A percentile compares a stretch with the other conserved stretches of the same genome.
Conservation (phyloP, 2,888 invertebrate species). For the Caenorhabditis sp. region DNA sequence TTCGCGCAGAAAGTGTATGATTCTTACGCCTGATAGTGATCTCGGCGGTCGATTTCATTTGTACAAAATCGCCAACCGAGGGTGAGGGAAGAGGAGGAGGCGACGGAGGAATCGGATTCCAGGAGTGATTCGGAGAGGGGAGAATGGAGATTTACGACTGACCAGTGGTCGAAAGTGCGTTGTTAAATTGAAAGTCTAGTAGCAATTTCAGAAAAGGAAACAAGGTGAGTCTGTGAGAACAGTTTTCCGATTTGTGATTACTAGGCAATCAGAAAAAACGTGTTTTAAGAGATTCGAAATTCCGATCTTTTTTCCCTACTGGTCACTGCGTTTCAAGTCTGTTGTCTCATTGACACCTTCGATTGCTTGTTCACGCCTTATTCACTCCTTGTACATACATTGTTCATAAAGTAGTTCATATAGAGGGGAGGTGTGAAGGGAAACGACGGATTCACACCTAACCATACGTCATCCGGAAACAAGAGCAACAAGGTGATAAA, state of each 20-base stretch:
- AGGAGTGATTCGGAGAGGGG: conserved; percentile 52
- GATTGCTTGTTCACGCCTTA: conserved; percentile 14
- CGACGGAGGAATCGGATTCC: conserved; percentile 52
- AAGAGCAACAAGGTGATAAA: conserved; percentile 37
- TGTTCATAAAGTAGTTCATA: conserved; percentile 12
- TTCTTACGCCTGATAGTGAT: conserved; percentile 65
- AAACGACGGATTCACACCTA: conserved; percentile 21
- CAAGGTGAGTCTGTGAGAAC: not conserved
- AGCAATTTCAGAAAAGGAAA: conserved; percentile 36
- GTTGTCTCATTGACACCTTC: conserved; percentile 29
- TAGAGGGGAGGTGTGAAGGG: conserved; percentile 23
- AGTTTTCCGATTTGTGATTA: conserved; percentile 27
- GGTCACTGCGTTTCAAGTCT: not conserved
- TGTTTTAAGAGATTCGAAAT: conserved; percentile 24
- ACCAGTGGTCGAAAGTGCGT: conserved; percentile 55
- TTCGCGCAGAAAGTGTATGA: conserved; percentile 65
- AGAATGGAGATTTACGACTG: conserved; percentile 61
- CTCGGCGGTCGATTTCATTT: conserved; percentile 58
- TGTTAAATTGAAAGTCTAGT: conserved; percentile 7
- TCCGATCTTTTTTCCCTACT: not conserved
- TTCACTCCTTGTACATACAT: conserved; percentile 23
- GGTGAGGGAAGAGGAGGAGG: conserved; percentile 15
- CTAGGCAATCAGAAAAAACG: conserved; percentile 14
- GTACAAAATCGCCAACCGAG: conserved; percentile 59
- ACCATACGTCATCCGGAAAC: conserved; percentile 31